Conservation (phyloP, 2,113 vertebrate species). For the Butorides virescens region DNA sequence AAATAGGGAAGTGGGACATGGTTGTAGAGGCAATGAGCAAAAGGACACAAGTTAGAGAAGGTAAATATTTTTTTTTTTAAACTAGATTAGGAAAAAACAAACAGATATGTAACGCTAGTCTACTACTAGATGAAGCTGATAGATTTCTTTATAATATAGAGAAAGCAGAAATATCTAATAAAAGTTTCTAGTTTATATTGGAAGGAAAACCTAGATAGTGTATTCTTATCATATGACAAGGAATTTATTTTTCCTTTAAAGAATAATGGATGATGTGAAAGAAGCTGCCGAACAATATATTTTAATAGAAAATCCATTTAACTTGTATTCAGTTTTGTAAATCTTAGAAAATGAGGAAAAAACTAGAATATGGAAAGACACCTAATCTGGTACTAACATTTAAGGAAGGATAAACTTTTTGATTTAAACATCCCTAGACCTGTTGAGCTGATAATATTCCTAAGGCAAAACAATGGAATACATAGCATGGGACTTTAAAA, state of each 20-base stretch:
- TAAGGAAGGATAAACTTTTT: neutral
- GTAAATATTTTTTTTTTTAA: neutral
- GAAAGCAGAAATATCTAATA: neutral
- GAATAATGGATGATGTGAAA: neutral
- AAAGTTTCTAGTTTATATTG: neutral
- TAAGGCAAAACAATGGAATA: neutral
- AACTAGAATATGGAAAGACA: neutral
- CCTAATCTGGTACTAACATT: neutral
- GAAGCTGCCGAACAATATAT: neutral
- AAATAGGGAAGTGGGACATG: neutral
- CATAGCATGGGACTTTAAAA: neutral
- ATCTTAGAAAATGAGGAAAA: neutral
- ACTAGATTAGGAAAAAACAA: neutral
- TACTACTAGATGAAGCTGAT: neutral
- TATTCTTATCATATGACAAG: neutral
- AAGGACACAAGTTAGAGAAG: neutral
- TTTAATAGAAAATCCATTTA: neutral
- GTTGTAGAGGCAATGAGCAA: neutral
- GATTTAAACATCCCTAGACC: neutral
- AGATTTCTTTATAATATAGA: neutral
- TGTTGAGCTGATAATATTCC: neutral
- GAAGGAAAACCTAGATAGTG: neutral
- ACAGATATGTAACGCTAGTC: rapidly evolving
- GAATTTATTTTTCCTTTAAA: neutral
- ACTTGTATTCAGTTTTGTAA: neutral